Conservation (phyloP, 1,140 invertebrate species). For the Nasonia longicornis region DNA sequence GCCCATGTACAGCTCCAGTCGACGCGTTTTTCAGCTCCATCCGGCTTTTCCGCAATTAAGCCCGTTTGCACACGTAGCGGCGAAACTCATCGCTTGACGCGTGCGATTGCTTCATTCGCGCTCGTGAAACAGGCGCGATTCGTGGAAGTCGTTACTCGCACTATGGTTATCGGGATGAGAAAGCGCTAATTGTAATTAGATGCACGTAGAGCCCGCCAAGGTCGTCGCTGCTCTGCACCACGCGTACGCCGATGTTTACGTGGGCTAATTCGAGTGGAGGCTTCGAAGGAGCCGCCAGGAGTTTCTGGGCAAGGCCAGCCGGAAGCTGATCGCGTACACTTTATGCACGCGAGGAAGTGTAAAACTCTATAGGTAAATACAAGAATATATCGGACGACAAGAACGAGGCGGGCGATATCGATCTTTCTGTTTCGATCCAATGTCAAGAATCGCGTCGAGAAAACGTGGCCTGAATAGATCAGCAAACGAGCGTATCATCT, state of each 20-base stretch:
- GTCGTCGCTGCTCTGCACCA: neutral
- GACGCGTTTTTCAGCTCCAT: neutral
- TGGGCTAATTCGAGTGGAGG: neutral
- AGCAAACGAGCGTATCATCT: no score
- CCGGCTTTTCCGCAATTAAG: constrained; percentile 24
- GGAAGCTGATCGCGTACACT: constrained; percentile 10
- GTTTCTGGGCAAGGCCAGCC: constrained; percentile 6
- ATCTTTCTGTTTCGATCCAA: no score
- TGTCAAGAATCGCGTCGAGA: no score
- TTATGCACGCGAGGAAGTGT: neutral
- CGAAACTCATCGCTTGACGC: neutral
- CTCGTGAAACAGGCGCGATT: constrained; percentile 14
- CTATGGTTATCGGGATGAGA: neutral
- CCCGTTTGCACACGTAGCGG: neutral
- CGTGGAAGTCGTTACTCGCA: constrained; percentile 8
- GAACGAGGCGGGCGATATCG: no score
- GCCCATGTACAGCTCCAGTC: no score
- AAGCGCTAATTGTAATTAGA: constrained; percentile 39
- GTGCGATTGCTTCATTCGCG: constrained; percentile 32
- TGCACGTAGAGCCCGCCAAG: neutral
- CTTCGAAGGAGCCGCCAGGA: neutral
- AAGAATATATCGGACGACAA: no score
- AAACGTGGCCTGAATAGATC: no score
- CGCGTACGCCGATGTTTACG: no score
- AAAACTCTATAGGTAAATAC: no score